Conservation (phyloP, 2,888 invertebrate species). For the Imbricaverruca yamaguchii region DNA sequence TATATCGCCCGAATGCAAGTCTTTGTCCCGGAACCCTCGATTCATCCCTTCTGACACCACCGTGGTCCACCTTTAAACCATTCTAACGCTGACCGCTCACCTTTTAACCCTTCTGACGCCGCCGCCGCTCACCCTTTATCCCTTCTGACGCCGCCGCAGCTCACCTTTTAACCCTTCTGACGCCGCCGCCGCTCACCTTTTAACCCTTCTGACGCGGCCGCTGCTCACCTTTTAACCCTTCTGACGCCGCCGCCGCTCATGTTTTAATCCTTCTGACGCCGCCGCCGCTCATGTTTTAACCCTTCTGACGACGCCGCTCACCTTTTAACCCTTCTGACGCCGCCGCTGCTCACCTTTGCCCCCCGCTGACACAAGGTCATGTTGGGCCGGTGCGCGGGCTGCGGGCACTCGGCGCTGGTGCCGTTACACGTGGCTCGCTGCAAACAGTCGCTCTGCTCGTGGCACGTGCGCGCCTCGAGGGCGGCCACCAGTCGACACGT, state of each 20-base stretch:
- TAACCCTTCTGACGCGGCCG: background rate
- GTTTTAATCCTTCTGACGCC: background rate
- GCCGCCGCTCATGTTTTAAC: background rate
- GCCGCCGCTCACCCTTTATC: background rate
- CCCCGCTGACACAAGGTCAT: background rate
- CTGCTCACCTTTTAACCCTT: background rate
- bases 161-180: background rate
- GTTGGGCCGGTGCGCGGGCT: constrained; percentile 74
- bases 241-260: background rate
- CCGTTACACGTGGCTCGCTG: constrained; percentile 81
- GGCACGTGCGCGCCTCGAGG: constrained; percentile 57
- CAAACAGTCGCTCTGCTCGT: constrained; percentile 81
- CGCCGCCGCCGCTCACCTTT: background rate
- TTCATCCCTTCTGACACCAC: too few species aligned
- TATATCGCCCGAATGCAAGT: too few species aligned
- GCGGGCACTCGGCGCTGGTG: constrained; percentile 76
- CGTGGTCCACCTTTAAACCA: background rate
- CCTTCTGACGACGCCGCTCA: background rate
- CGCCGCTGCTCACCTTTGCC: background rate
- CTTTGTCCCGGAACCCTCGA: too few species aligned
- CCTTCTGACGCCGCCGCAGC: background rate
- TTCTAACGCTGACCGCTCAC: background rate
- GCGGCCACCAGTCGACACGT: constrained; percentile 67
- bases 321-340: background rate
- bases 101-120: background rate